A percentile compares a stretch with the other conserved stretches of the same genome.
phyloP scores from a whole-genome alignment of 2,888 invertebrate genomes.

The Disparrhopalites patrizii region DNA sequence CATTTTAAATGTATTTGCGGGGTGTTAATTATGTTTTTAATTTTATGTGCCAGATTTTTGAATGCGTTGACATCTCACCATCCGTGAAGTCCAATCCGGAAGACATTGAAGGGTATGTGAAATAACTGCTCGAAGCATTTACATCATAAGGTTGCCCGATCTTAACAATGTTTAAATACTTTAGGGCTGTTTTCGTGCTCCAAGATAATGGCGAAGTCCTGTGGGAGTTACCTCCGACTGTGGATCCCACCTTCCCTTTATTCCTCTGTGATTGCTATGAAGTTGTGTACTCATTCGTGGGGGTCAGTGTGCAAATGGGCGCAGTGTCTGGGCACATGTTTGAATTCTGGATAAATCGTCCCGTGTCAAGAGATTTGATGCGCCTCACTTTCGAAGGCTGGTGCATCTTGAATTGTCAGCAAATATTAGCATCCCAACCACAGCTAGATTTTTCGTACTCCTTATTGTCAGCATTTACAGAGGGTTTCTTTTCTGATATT shows the following conservation, averaged over 20 bases:
- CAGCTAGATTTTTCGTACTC: slow-evolving; percentile 59
- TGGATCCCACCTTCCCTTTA: slow-evolving; percentile 57
- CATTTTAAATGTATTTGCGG: background rate
- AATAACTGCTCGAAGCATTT: background rate
- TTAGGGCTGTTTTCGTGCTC: slow-evolving; percentile 43
- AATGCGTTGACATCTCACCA: slow-evolving; percentile 53
- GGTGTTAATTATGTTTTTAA: slow-evolving; percentile 5
- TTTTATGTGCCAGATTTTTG: slow-evolving; percentile 54
- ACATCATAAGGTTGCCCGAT: too few species aligned
- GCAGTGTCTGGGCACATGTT: slow-evolving; percentile 64
- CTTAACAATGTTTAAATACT: slow-evolving; percentile 12
- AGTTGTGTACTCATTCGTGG: slow-evolving; percentile 52
- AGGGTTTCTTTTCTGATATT: slow-evolving; percentile 64
- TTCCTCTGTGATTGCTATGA: slow-evolving; percentile 68
- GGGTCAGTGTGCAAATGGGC: slow-evolving; percentile 58
- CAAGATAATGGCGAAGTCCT: slow-evolving; percentile 53
- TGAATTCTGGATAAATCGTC: slow-evolving; percentile 56
- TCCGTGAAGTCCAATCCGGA: slow-evolving; percentile 54
- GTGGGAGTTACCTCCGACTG: slow-evolving; percentile 59
- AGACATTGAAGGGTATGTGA: slow-evolving; percentile 56
- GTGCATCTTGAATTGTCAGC: slow-evolving; percentile 59
- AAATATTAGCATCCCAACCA: slow-evolving; percentile 55
- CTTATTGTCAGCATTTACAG: slow-evolving; percentile 62
- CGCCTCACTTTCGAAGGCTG: slow-evolving; percentile 61
- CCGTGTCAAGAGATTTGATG: slow-evolving; percentile 47